Evolutionary conservation across 2,113 vertebrate species (phyloP).

Genomic region (Ochotona curzoniae): DNA sequence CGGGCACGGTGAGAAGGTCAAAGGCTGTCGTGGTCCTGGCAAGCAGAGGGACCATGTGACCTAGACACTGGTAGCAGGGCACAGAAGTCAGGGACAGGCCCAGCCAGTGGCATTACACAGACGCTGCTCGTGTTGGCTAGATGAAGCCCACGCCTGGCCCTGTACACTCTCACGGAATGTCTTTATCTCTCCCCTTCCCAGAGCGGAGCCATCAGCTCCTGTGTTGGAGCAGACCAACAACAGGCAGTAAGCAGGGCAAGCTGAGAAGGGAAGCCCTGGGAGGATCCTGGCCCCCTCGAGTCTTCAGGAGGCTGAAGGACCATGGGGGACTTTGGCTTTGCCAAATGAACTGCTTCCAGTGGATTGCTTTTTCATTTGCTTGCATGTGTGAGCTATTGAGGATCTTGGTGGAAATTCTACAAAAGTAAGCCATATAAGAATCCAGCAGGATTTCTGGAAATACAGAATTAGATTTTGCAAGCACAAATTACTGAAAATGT

Average conservation of each 20-base stretch:
- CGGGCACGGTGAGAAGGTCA: neutral
- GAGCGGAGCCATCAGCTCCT: too few species aligned
- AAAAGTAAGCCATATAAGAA: neutral
- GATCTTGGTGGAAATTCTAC: neutral
- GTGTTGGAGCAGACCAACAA: too few species aligned
- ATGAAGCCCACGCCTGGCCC: neutral
- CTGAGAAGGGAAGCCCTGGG: fast-evolving
- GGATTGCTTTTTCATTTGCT: neutral
- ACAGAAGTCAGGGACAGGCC: fast-evolving
- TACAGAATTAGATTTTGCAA: conserved; percentile 24
- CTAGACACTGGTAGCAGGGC: fast-evolving
- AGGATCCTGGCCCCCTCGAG: too few species aligned
- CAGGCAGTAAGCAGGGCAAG: neutral
- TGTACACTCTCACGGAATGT: fast-evolving
- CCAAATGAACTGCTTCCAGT: neutral
- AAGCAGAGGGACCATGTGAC: fast-evolving
- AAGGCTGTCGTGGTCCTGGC: neutral
- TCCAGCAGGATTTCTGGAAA: neutral
- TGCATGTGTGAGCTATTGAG: neutral
- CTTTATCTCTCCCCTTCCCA: neutral
- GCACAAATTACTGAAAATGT: neutral
- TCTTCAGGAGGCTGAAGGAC: neutral
- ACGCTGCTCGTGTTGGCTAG: fast-evolving
- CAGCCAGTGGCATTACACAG: fast-evolving
- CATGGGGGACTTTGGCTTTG: neutral